A percentile compares a stretch with the other conserved stretches of the same genome.
Evolutionary conservation across 2,797 vertebrate genomes (phyloP).

Genomic region (Hydrocynus forskahlii): DNA sequence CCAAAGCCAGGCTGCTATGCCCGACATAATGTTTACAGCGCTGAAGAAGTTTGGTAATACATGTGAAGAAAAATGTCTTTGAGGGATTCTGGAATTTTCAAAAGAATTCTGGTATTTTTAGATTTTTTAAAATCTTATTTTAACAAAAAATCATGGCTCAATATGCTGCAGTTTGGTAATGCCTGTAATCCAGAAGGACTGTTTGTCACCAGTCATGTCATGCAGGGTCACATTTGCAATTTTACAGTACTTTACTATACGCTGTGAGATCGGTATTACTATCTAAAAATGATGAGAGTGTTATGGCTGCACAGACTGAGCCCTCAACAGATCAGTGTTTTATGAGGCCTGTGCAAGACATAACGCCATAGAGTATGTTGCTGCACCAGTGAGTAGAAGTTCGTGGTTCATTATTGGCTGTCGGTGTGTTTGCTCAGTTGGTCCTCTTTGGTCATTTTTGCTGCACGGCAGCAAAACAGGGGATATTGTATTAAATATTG

Average conservation of each 20-base stretch:
- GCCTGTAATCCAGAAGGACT: background rate
- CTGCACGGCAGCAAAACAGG: background rate
- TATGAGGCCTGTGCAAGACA: no score
- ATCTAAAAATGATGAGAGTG: background rate
- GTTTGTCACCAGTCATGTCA: background rate
- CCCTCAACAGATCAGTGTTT: background rate
- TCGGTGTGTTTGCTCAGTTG: no score
- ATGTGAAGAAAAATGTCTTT: no score
- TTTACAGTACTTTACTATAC: background rate
- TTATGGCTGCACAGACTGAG: background rate
- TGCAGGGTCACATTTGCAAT: background rate
- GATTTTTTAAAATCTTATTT: no score
- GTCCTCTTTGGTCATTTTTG: no score
- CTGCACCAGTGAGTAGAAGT: no score
- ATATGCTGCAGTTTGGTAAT: no score
- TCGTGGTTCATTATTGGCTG: no score
- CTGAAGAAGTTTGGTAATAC: background rate
- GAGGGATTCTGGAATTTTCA: no score
- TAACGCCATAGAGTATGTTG: no score
- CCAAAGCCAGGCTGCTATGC: background rate
- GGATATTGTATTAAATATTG: background rate
- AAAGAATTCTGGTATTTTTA: background rate
- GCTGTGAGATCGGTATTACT: background rate
- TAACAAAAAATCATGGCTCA: no score
- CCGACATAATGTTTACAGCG: background rate